Conservation (phyloP, 1,140 invertebrate species). For the Dysdera silvatica region DNA sequence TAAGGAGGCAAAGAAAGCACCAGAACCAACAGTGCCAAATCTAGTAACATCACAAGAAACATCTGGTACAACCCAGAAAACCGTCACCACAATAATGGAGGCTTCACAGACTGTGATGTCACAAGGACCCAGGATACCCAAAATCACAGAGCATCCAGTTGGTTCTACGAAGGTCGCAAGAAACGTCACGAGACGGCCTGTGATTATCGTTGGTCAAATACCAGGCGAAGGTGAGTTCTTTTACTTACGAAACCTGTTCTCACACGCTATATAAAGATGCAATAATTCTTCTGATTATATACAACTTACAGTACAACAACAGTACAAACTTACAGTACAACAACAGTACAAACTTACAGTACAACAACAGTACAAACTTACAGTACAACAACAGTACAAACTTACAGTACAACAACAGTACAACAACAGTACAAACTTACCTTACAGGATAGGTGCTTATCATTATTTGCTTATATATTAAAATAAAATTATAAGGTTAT, state of each 20-base stretch:
- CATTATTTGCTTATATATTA: too few relatives aligned
- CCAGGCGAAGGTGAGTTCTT: conserved; percentile 25
- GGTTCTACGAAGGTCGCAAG: neutral
- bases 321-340: neutral
- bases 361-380: neutral
- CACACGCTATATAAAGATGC: too few relatives aligned
- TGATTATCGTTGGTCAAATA: conserved; percentile 6
- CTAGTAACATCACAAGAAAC: neutral
- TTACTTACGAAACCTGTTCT: too few relatives aligned
- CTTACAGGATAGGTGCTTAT: neutral
- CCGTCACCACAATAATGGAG: neutral
- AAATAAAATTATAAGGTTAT: too few relatives aligned
- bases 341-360: neutral
- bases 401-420: neutral
- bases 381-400: neutral
- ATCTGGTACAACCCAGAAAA: neutral
- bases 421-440: neutral
- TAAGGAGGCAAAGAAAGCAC: too few relatives aligned
- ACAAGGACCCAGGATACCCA: conserved; percentile 4
- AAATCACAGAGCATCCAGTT: conserved; percentile 19
- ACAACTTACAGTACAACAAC: neutral
- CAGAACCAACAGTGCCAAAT: too few relatives aligned
- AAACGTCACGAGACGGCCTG: neutral
- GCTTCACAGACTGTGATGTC: neutral
- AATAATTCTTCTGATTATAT: neutral